Conservation (phyloP, 2,113 vertebrate species). For the Thalassarche chlororhynchos region DNA sequence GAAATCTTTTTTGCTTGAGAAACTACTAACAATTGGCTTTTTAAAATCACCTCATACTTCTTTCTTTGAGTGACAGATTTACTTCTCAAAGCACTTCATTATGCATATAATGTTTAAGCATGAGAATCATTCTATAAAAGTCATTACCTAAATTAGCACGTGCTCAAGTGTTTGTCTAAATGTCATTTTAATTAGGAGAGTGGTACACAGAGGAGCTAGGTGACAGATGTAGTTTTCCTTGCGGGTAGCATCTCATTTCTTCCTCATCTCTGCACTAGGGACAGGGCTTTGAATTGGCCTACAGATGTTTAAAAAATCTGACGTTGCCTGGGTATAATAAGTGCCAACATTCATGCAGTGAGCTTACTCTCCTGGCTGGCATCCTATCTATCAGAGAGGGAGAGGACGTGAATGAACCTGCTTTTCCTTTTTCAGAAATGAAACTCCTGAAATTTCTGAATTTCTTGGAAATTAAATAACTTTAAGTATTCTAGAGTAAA, state of each 20-base stretch:
- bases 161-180: not conserved
- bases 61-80: not conserved
- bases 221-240: not conserved
- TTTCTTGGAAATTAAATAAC: not conserved
- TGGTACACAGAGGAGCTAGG: not conserved
- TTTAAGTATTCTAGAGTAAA: not conserved
- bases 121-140: not conserved
- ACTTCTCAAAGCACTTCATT: not conserved
- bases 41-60: not conserved
- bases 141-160: not conserved
- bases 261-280: not conserved
- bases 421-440: not conserved
- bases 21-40: not conserved
- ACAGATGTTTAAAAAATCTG: not conserved
- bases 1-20: not conserved
- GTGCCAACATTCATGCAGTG: accelerated
- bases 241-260: not conserved
- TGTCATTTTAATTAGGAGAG: not conserved
- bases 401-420: not conserved
- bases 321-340: not conserved
- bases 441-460: not conserved
- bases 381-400: not conserved
- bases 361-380: not conserved
- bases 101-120: not conserved
- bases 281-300: not conserved